A percentile compares a stretch with the other conserved stretches of the same genome.
Evolutionary conservation across 2,797 vertebrate genomes (phyloP).

Genomic region (Tiaroga cobitis): DNA sequence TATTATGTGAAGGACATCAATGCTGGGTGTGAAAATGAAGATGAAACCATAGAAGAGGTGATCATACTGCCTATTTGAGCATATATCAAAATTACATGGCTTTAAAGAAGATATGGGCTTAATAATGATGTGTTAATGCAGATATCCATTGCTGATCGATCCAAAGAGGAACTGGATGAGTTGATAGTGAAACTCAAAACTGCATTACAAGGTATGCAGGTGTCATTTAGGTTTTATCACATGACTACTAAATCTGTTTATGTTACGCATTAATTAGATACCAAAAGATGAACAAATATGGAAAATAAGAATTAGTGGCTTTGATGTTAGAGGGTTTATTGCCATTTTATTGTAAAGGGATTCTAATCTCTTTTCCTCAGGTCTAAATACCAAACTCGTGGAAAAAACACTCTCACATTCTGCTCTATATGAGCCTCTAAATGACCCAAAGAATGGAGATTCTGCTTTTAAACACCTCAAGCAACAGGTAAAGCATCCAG

Average conservation of each 20-base stretch:
- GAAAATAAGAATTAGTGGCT: not conserved
- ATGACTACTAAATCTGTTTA: not conserved
- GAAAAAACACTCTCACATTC: slow-evolving; percentile 82
- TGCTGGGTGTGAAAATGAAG: slow-evolving; percentile 78
- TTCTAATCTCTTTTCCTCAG: slow-evolving; percentile 67
- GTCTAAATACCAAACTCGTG: slow-evolving; percentile 75
- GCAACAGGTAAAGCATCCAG: slow-evolving; percentile 85
- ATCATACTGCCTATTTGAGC: slow-evolving; percentile 28
- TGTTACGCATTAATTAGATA: not conserved
- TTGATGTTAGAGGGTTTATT: not conserved
- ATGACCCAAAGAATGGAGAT: slow-evolving; percentile 90
- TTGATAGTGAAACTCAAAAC: slow-evolving; percentile 83
- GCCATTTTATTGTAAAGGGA: not conserved
- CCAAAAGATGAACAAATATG: not conserved
- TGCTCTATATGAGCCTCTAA: slow-evolving; percentile 82
- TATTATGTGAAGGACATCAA: slow-evolving; percentile 91
- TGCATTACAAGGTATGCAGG: slow-evolving; percentile 80
- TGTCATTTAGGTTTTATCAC: not conserved
- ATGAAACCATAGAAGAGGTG: slow-evolving; percentile 77
- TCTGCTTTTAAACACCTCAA: slow-evolving; percentile 92
- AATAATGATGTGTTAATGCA: slow-evolving; percentile 60
- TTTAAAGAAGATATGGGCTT: not conserved
- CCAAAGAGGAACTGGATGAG: slow-evolving; percentile 79
- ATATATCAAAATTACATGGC: not conserved
- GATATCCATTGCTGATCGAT: slow-evolving; percentile 82